Evolutionary conservation across 2,888 invertebrate genomes (phyloP), one percentile per base, ranked within the genome.

Genomic region (Eilema depressum): DNA sequence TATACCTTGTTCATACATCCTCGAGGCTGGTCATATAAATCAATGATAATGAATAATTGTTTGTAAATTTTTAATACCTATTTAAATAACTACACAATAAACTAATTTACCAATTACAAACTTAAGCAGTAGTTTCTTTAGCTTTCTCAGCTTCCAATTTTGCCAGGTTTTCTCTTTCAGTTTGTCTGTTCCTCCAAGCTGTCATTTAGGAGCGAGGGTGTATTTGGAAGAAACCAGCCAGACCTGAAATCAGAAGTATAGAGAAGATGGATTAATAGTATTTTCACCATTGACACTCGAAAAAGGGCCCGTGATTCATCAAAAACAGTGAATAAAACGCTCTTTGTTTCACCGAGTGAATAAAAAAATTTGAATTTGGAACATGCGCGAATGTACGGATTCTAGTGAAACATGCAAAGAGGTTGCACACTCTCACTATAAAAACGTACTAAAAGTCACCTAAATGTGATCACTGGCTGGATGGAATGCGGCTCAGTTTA

Each of bases 171-270:
- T 92, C 89, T 74, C 74, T 82, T 62, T 91, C 86, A 3, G 83
- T 84, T 72, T 85, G 90, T 71, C 98, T 95, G 82, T 96, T 97
- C 83, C 97, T 96, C 98, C 98, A 98, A 0, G 98, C 98, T 2
- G 90, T 95, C 96, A 98, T 97, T 83, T 98, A 98, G 0, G 97
- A 97, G 65, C 95, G 95, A 0, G 99, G 99, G 91, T 98, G 98
- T 76, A 99, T 96, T 0, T 99, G 99, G 66, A 98, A 96, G 85
- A 98, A 97, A 4, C 99, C 99, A 63, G 97, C 92, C 8, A 98
- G 86, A 72, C 98, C 97, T 96, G 92, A 0, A 85, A 88, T 70
- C 4, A 70, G 1, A 67, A 28, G 25, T 63, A 37, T n/a, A 53
- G 20, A 53, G 53, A n/a, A n/a, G 2, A 20, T n/a, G 53, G 7